These are phyloP conservation scores for Tachuris rubrigastra DNA, from an alignment of 2,113 vertebrate species.

Conservation along the genomic window DNA sequence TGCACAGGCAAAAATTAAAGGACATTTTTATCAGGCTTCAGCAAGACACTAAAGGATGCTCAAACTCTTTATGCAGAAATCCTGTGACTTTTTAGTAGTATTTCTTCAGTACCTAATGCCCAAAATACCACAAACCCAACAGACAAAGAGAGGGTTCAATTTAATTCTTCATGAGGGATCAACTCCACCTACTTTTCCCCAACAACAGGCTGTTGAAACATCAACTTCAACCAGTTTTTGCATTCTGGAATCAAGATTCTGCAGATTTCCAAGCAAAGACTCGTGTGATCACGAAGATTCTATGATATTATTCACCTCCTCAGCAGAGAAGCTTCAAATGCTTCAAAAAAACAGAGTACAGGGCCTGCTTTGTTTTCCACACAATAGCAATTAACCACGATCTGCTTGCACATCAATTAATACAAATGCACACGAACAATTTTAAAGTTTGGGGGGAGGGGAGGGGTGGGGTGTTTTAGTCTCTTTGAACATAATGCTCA, in stretches of 20 bases:
- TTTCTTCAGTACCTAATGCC: neutral
- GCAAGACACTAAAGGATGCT: neutral
- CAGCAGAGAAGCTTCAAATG: neutral
- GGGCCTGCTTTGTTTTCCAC: neutral
- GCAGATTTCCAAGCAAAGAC: neutral
- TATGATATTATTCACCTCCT: neutral
- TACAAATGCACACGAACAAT: accelerated
- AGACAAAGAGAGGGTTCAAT: neutral
- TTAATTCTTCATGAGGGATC: no score
- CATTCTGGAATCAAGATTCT: neutral
- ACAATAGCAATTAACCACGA: neutral
- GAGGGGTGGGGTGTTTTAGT: neutral
- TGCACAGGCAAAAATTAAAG: neutral
- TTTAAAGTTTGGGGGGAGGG: neutral
- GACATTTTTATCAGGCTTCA: neutral
- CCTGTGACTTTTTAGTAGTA: neutral
- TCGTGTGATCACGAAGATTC: neutral
- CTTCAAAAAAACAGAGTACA: neutral
- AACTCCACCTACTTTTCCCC: accelerated
- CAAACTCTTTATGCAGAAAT: neutral
- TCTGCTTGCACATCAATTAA: neutral
- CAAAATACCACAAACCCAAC: neutral
- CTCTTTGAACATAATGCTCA: neutral
- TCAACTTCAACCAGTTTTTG: neutral
- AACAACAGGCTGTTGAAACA: neutral